Conservation (phyloP, 2,797 vertebrate species). For the Octomys mimax region DNA sequence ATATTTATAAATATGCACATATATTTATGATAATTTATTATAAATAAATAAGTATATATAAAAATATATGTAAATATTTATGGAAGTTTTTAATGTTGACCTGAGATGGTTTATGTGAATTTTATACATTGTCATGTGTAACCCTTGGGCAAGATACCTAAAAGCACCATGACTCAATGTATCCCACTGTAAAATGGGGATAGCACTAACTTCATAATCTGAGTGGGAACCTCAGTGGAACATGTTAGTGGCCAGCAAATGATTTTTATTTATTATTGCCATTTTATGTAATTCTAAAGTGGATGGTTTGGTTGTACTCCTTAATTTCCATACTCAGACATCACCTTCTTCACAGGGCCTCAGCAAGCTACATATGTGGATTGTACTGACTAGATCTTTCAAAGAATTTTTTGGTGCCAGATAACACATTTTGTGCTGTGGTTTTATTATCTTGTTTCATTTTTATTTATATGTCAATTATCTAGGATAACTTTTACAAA, state of each 20-base stretch:
- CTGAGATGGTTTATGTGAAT: conserved; percentile 10
- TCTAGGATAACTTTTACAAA: conserved; percentile 12
- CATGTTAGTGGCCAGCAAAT: not conserved
- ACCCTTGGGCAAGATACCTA: not conserved
- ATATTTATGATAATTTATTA: too few relatives aligned
- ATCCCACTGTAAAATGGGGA: not conserved
- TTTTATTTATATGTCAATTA: not conserved
- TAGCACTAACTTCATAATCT: not conserved
- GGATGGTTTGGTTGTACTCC: not conserved
- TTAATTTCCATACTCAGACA: not conserved
- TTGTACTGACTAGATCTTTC: not conserved
- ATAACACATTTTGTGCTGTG: not conserved
- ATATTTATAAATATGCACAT: too few relatives aligned
- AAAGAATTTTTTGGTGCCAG: not conserved
- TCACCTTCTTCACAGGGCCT: not conserved
- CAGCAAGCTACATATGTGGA: not conserved
- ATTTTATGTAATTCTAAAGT: not conserved
- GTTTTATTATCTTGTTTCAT: not conserved
- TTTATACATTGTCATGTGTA: not conserved
- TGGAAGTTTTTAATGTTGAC: not conserved
- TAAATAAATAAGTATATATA: too few relatives aligned
- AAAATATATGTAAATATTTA: too few relatives aligned
- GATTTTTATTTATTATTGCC: not conserved
- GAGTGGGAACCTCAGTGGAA: not conserved
- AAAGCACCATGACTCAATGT: not conserved